Base-by-base conservation (phyloP, 2,888 invertebrate species). In the Entomobrya proxima region DNA sequence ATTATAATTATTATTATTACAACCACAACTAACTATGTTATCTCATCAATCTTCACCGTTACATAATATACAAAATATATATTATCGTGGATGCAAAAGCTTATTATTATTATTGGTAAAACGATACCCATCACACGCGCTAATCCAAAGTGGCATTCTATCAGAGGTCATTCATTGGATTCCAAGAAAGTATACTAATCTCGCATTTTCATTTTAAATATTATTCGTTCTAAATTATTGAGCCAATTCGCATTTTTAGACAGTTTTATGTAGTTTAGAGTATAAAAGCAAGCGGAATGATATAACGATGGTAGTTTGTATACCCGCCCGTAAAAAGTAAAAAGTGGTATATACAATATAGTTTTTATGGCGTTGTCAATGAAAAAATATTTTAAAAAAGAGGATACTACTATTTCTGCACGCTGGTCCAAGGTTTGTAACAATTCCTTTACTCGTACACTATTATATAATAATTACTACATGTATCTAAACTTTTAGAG, bases 381-480 rank as follows among this genome's bases (percentile, higher is more conserved):
- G 40, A 27, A 72, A 55, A 69, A 69, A 69, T 69, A 69, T 69
- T 40, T 69, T 40, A 40, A 72, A n/a, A n/a, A 21, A 47, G 30
- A 47, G n/a, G 47, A 72, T 75, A 75, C 50, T 44, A 72, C 69
- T 69, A 83, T 84, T 77, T 77, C 69, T 76, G 84, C 84, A 77
- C 84, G 77, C 84, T 72, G 84, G 84, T 84, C 84, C 84, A 84
- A 84, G 84, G 84, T 84, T 84, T 72, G 72, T 77, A 84, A 84
- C 84, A 72, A 82, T 67, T 84, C 67, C 83, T 76, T 84, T 77
- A 69, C 77, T 50, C 50, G 6, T 79, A 64, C 4, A 76, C 24
- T 21, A 27, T 7, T 27, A 52, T 37, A 21, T 35, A 79, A 55
- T 13, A 50, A 37, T 13, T 79, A 40, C 55, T 24, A 50, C 64